Evolutionary conservation across 2,113 vertebrate genomes (phyloP).

Genomic region (Pholis gunnellus): DNA sequence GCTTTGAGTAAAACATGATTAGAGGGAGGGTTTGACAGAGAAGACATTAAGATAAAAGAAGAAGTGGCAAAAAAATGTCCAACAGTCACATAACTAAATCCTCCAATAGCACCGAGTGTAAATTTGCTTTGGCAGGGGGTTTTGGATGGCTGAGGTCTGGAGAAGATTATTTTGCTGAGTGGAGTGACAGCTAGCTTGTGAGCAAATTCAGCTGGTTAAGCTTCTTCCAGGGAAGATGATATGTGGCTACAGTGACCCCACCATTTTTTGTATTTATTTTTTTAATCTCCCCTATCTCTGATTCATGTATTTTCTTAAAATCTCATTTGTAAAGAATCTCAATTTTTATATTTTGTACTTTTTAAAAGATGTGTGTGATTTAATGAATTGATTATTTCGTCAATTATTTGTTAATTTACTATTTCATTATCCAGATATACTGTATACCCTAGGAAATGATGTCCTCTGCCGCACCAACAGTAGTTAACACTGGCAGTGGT

Average conservation of each 20-base stretch:
- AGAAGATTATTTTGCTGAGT: conserved; percentile 61
- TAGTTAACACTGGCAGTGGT: no score
- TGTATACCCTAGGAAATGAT: no score
- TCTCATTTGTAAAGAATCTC: neutral
- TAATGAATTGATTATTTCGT: no score
- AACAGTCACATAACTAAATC: conserved; percentile 47
- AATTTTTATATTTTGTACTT: no score
- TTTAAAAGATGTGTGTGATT: no score
- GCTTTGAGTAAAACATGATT: conserved; percentile 37
- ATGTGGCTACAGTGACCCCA: conserved; percentile 6
- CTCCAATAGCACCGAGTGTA: conserved; percentile 45
- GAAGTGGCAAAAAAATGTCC: conserved; percentile 12
- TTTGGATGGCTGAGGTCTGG: conserved; percentile 47
- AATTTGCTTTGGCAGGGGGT: conserved; percentile 58
- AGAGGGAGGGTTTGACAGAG: conserved; percentile 25
- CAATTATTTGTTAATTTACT: no score
- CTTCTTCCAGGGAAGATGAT: conserved; percentile 42
- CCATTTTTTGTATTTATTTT: neutral
- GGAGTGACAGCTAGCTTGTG: conserved; percentile 54
- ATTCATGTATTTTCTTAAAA: neutral
- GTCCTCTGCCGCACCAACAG: no score
- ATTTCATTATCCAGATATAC: no score
- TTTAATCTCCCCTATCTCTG: neutral
- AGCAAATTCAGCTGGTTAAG: conserved; percentile 57
- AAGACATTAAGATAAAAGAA: conserved; percentile 31